Conservation (phyloP, 2,797 vertebrate species). For the Onychomys arenicola region DNA sequence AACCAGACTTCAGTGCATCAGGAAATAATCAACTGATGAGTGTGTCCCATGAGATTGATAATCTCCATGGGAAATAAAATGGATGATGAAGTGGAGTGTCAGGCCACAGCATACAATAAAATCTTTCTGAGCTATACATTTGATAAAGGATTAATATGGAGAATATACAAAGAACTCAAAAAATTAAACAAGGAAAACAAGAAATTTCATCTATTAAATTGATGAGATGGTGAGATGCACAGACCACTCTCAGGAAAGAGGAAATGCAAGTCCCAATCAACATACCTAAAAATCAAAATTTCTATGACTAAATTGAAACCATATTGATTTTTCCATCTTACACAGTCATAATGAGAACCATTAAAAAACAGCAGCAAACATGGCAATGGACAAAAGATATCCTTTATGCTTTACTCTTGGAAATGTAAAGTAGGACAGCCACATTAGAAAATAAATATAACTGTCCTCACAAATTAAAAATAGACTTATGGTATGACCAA, state of each 20-base stretch:
- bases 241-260: background rate
- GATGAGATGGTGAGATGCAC: background rate
- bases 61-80: background rate
- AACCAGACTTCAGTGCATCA: background rate
- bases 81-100: no score
- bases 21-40: background rate
- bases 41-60: background rate
- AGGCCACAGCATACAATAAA: background rate
- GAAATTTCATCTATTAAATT: background rate
- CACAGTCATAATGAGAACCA: background rate
- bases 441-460: background rate
- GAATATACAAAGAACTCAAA: background rate
- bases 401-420: no score
- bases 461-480: background rate
- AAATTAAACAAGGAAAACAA: background rate
- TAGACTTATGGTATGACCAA: background rate
- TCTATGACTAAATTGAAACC: background rate
- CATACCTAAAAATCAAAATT: background rate
- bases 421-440: background rate
- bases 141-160: background rate
- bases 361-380: background rate
- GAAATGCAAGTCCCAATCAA: background rate
- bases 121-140: background rate
- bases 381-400: background rate
- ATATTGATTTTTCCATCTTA: no score